Base-by-base conservation (phyloP, 2,797 vertebrate genomes). In the Falco novaeseelandiae region DNA sequence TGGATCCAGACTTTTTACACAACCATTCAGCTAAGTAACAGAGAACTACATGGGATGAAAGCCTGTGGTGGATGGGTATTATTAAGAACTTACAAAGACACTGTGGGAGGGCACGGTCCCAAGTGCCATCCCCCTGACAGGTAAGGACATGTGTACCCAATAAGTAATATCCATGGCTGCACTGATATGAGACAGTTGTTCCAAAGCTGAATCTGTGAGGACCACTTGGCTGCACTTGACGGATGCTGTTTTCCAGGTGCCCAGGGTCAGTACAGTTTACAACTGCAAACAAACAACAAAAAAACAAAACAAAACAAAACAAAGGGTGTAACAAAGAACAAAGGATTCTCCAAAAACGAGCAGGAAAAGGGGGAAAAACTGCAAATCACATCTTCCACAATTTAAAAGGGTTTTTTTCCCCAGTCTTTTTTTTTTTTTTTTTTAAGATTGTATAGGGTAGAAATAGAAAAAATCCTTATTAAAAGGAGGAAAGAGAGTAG, bases 241-340 rank as follows among this genome's bases (percentile, higher is more conserved):
- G 98, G 20, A 99, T 44, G 93, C 99, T 99, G 98, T 99, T 99
- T 51, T 99, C 99, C 89, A 99, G 98, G 91, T 99, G 99, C 52
- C 99, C 99, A 0, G 99, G 99, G 87, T 99, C 99, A 36, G 99
- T 99, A 97, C 99, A 99, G 98, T 99, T 99, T 96, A 99, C 98
- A 96, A 99, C 99, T 99, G 96, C 87, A 65, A 95, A 49, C 69
- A 90, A 82, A 86, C 59, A 87, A 97, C 16, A 83, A 27, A 38
- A 42, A 69, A 55, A 29, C 42, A 25, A 30, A 0, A 42, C 40
- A 40, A 40, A 40, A 46, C 77, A 90, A n/a, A 65, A 29, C 4
- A 20, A 85, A 97, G 30, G 65, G 54, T 5, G 82, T 36, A 58
- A 91, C 8, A 9, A 21, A 3, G 79, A 44, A 25, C 0, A 32